Evolutionary conservation across 2,888 invertebrate genomes (phyloP).

Genomic region (Drosophila yooni): DNA sequence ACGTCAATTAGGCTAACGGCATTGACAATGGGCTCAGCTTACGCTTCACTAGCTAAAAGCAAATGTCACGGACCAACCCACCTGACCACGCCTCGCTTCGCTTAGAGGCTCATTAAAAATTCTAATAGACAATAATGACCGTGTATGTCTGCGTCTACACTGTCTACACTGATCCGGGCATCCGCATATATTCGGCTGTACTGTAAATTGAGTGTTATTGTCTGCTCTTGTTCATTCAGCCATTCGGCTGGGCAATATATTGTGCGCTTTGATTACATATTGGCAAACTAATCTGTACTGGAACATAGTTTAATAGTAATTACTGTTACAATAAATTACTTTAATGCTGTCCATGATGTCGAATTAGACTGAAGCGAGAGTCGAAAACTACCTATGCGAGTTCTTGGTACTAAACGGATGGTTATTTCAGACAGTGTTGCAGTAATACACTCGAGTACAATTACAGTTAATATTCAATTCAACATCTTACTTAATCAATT

Average conservation of each 20-base stretch:
- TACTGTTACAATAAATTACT: not conserved
- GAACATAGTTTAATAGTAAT: constrained; percentile 4
- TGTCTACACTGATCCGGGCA: not conserved
- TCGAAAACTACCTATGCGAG: not conserved
- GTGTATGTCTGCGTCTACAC: constrained; percentile 1
- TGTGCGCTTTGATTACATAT: constrained; percentile 6
- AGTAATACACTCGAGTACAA: not conserved
- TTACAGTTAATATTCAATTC: not conserved
- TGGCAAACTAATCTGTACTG: constrained; percentile 10
- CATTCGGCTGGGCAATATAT: constrained; percentile 11
- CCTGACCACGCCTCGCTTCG: constrained; percentile 4
- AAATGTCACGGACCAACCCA: constrained; percentile 10
- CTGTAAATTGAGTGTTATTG: constrained; percentile 16
- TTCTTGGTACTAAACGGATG: not conserved
- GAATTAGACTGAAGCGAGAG: not conserved
- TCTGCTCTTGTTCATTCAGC: constrained; percentile 10
- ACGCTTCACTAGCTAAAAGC: constrained; percentile 41
- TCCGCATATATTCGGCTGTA: not conserved
- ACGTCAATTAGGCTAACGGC: constrained; percentile 63
- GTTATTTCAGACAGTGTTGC: not conserved
- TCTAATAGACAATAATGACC: constrained; percentile 55
- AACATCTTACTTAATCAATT: not conserved
- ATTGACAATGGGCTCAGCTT: constrained; percentile 56
- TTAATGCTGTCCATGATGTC: not conserved
- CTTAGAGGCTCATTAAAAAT: constrained; percentile 65